Evolutionary conservation across 30 jellyfish, hydroid and myxozoan genomes (phyloP), one percentile per base, ranked within the genome.

Genomic region (Catostylus mosaicus): DNA sequence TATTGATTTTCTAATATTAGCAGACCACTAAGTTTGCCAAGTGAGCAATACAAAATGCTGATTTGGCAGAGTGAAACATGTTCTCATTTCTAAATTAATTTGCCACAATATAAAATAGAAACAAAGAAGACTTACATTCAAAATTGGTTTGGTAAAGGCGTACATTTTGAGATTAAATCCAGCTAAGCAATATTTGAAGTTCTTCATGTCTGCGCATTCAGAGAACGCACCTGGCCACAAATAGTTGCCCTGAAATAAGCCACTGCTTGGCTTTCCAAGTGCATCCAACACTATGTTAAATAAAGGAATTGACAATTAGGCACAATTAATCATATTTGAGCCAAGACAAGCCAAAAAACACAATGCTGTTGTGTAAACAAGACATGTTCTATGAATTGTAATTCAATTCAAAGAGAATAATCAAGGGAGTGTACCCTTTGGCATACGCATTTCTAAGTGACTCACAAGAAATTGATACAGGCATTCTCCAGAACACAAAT

Each of bases 261-360:
- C 96, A 70, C 91, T 77, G 26, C 92, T 89, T 2, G 96, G 96
- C 50, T 87, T 87, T 24, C 91, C 91, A 16, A 87, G 29, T 69
- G 96, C 81, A 63, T 87, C 96, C 33, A 50, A 37, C 59, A 65
- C 59, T 65, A 20, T 1, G 19, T 19, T 1, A n/a, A 27, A 59
- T 16, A 43, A 43, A 43, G n/a, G n/a, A n/a, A n/a, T n/a, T n/a
- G n/a, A n/a, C n/a, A n/a, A n/a, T n/a, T n/a, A n/a, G 24, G 20
- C 24, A 50, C 18, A 50, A 50, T 50, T 10, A 50, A 5, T 50
- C 63, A 50, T 16, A 50, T 50, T 50, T 2, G 14, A 50, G 24
- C 35, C 0, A 60, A 20, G 18, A 0, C 18, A 29, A 40, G 45
- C 74, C 38, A 40, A 5, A 26, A 40, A n/a, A n/a, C n/a, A n/a